These are phyloP conservation scores for Antennarius striatus DNA, from an alignment of 2,113 vertebrate genomes.

Conservation along the genomic window DNA sequence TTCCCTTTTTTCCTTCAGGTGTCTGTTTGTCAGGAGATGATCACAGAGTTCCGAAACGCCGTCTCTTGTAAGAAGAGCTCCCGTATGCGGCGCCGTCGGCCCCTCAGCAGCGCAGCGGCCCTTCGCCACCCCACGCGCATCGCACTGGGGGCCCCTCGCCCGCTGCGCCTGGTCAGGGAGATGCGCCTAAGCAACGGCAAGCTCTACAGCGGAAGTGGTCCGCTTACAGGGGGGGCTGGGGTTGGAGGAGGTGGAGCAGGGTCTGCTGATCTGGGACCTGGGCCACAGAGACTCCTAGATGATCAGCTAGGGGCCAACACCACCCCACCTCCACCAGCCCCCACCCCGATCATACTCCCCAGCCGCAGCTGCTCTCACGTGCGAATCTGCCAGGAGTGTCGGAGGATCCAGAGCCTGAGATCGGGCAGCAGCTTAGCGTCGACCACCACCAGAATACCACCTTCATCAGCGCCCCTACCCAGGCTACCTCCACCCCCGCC, in stretches of 20 bases:
- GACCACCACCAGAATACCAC: conserved; percentile 79
- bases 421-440: conserved; percentile 73
- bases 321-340: conserved; percentile 70
- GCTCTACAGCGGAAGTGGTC: conserved; percentile 83
- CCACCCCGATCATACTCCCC: conserved; percentile 61
- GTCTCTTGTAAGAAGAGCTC: conserved; percentile 92
- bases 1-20: conserved; percentile 73
- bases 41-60: conserved; percentile 89
- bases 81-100: conserved; percentile 86
- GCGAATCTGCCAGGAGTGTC: conserved; percentile 87
- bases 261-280: conserved; percentile 76
- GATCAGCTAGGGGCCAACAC: conserved; percentile 80
- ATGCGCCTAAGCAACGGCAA: conserved; percentile 93
- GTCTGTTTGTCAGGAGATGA: conserved; percentile 94
- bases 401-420: conserved; percentile 89
- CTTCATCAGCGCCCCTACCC: conserved; percentile 76
- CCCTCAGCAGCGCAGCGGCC: conserved; percentile 74
- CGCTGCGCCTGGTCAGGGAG: conserved; percentile 86
- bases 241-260: conserved; percentile 51
- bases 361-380: conserved; percentile 79
- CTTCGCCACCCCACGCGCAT: conserved; percentile 76
- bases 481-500: conserved; percentile 64
- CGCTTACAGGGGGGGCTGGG: conserved; percentile 76
- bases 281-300: conserved; percentile 88
- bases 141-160: conserved; percentile 74